Base-by-base conservation (phyloP, 2,888 invertebrate genomes). In the Fragum whitleyi region DNA sequence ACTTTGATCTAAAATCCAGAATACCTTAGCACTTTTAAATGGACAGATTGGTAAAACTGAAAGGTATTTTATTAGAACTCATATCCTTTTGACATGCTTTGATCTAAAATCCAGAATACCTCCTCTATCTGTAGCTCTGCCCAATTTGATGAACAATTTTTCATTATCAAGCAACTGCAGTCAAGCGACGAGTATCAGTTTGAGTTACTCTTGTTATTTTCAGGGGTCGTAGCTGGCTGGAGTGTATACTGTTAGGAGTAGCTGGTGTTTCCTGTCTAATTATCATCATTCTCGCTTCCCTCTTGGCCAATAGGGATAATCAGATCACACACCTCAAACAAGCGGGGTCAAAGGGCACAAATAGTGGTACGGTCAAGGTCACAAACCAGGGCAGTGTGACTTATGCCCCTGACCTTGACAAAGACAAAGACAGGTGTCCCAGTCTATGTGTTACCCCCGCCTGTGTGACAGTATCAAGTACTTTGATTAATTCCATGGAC, bases 401-500 rank as follows among this genome's bases (percentile, higher is more conserved):
- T 1, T 61, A 61, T 19, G 29, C 29, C 61, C 14, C 61, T 32
- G 36, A 61, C 32, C 6, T 28, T 28, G 28, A 59, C 9, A 65
- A 65, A 42, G 36, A 62, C 28, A 61, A 61, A 61, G 61, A 28
- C 21, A 47, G 14, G 47, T 32, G 28, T 67, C 14, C 74, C 89
- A 91, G 85, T 21, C 83, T 87, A 23, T 93, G 93, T 81, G 72
- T 91, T 65, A 92, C 92, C 9, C 91, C 92, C 6, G 88, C 89
- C 11, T 93, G 93, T 88, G 89, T 93, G 23, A 92, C 90, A 11
- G 90, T 97, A 96, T 97, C 97, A 74, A 96, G 97, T 39, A 96
- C 96, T 29, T 94, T 97, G 81, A 94, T 97, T 86, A 96, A 96
- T 51, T 96, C 97, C 23, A 97, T 97, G 97, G 97, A 97, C 92